Base-by-base conservation (phyloP, 2,113 vertebrate species). In the Sander vitreus region DNA sequence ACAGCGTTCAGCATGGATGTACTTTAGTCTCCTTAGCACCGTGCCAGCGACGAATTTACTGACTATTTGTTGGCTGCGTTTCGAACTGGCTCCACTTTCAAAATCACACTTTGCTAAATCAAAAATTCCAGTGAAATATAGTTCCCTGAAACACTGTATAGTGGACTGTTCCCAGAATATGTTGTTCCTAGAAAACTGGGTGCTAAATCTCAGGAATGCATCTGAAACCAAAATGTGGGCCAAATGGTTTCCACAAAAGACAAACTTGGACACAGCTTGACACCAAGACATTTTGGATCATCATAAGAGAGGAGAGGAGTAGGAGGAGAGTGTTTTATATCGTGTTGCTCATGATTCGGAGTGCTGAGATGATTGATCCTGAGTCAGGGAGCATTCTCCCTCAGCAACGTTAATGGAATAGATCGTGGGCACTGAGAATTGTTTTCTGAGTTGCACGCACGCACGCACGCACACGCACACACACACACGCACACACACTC, bases 161-260 rank as follows among this genome's bases (percentile, higher is more conserved):
- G 67, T 33, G 18, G 48, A 75, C 45, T 65, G 53, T 92, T 93
- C 88, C 76, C 78, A 89, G 89, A 91, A 93, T 58, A 83, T 33
- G n/a, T 58, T 78, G 58, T 91, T 93, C 87, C 85, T 93, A 85
- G 90, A 92, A 94, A 92, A 88, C 87, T 55, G 65, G 74, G 75
- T 85, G 85, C 65, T 88, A 87, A 92, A 85, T 81, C 73, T 39
- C 50, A 78, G 83, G 86, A 93, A 90, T 80, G 48, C 70, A 50
- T 89, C 54, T 80, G 25, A 89, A 86, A 81, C 80, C 83, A 74
- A 84, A 81, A 85, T 79, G 72, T 79, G 69, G 70, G 75, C 79
- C 70, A 78, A 89, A 90, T 85, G 66, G 79, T 90, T 91, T 92
- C 85, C 73, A 76, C 70, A 45, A 89, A 92, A 90, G 85, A 64